These are phyloP conservation scores for Macaria notata DNA, from an alignment of 2,888 invertebrate genomes.

Conservation along the genomic window DNA sequence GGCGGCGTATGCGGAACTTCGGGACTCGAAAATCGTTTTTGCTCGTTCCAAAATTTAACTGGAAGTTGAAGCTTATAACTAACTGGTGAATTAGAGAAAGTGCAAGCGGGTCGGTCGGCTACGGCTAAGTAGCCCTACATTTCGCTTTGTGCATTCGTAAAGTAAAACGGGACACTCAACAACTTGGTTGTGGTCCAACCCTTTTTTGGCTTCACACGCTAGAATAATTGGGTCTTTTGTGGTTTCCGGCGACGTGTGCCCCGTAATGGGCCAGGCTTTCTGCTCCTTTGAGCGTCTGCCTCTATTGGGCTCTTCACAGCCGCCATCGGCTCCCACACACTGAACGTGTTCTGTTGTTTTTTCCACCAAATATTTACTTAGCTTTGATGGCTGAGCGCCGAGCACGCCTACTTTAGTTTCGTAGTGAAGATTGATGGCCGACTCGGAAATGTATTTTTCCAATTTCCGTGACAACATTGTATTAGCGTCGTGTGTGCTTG, in stretches of 20 bases:
- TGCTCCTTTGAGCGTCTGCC: slow-evolving; percentile 58
- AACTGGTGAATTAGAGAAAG: slow-evolving; percentile 16
- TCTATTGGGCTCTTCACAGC: slow-evolving; percentile 53
- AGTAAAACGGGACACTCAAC: slow-evolving; percentile 55
- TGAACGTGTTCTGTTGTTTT: slow-evolving; percentile 10
- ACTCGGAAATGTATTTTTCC: slow-evolving; percentile 26
- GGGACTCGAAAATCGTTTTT: slow-evolving; percentile 10
- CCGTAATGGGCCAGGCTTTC: slow-evolving; percentile 65
- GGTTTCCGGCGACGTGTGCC: slow-evolving; percentile 66
- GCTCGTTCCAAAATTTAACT: slow-evolving; percentile 5
- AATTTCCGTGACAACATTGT: slow-evolving; percentile 23
- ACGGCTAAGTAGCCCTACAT: slow-evolving; percentile 30
- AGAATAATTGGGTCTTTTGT: slow-evolving; percentile 75
- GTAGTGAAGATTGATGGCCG: slow-evolving; percentile 25
- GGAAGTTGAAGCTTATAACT: slow-evolving; percentile 6
- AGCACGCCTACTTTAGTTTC: slow-evolving; percentile 13
- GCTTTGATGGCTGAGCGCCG: slow-evolving; percentile 14
- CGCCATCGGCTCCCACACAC: slow-evolving; percentile 41
- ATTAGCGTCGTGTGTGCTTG: slow-evolving; percentile 13
- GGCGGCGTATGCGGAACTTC: slow-evolving; percentile 10
- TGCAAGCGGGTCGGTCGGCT: slow-evolving; percentile 12
- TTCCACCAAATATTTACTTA: slow-evolving; percentile 47
- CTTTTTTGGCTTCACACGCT: slow-evolving; percentile 68
- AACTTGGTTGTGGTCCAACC: slow-evolving; percentile 62
- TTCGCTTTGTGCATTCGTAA: slow-evolving; percentile 41